A percentile compares a stretch with the other conserved stretches of the same genome.
Conservation (phyloP, 2,797 vertebrate species). For the Spinus pinus region DNA sequence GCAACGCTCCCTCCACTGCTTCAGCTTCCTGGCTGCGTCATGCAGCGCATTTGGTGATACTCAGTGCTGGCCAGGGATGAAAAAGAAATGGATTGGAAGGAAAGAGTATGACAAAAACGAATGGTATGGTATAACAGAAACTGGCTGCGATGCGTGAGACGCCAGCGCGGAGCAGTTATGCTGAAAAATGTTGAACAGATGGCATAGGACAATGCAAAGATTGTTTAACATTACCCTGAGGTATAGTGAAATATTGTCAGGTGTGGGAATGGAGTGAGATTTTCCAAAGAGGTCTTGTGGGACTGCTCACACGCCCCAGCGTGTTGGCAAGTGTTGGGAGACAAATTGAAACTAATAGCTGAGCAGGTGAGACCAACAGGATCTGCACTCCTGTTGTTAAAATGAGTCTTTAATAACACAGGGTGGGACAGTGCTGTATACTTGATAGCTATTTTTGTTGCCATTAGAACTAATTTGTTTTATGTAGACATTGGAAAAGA, state of each 20-base stretch:
- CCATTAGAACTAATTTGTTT: constrained; percentile 21
- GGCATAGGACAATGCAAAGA: constrained; percentile 65
- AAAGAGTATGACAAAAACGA: constrained; percentile 40
- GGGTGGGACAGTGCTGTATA: not conserved
- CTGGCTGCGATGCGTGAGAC: not conserved
- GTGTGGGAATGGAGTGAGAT: constrained; percentile 56
- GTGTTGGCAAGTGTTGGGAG: constrained; percentile 35
- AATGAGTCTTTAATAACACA: constrained; percentile 18
- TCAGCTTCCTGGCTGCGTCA: not conserved
- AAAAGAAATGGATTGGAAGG: constrained; percentile 51
- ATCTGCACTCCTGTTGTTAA: constrained; percentile 27
- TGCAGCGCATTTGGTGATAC: not conserved
- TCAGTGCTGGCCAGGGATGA: not conserved
- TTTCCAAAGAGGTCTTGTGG: constrained; percentile 55
- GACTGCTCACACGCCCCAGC: not conserved
- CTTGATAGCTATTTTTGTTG: constrained; percentile 5
- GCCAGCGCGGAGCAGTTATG: not conserved
- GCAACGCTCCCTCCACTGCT: not conserved
- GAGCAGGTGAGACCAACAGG: constrained; percentile 51
- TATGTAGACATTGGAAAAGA: not conserved
- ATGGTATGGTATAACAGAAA: constrained; percentile 39
- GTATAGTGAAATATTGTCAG: constrained; percentile 58
- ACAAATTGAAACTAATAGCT: constrained; percentile 61
- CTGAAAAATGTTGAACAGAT: constrained; percentile 68
- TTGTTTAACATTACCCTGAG: constrained; percentile 54